Evolutionary conservation across 2,113 vertebrate species (phyloP), one percentile per base, ranked within the genome.

Genomic region (Calyptommatus sinebrachiatus): DNA sequence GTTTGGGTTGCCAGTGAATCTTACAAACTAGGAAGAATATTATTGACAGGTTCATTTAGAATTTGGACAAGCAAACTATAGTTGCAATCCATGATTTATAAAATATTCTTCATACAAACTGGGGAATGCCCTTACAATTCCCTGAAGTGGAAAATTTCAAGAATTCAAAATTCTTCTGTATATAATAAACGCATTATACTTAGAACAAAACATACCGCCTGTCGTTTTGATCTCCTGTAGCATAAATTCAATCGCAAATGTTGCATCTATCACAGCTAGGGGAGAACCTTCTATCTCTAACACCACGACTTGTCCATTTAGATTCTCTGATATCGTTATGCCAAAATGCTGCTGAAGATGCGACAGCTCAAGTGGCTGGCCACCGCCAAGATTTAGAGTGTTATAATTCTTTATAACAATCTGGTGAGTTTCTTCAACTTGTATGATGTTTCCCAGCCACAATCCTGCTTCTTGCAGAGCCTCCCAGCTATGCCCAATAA

Each of bases 351-450:
- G 11, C 73, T 85, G 75, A n/a, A 72, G 18, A 68, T 0, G 35
- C 77, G 77, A 87, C 1, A 99, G 89, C 29, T 80, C 48, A 67
- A 71, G 74, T 48, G 95, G 90, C 26, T 98, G 90, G 0, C 76
- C 12, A 72, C 89, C 92, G 11, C 94, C 91, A 0, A 97, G 83
- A 86, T 92, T 93, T 77, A 92, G 88, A 80, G 98, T 90, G 77
- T 91, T 94, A 83, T 96, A 97, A 87, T 97, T 96, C 72, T 71
- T 66, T 87, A 97, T 94, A 29, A 20, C 0, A 61, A 87, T 83
- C 76, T 0, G 0, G 1, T 60, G 0, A 0, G 0, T 0, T 6
- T 46, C 12, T 16, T 9, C 16, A 22, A 77, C n/a, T 31, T 2
- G 9, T 61, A 94, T 29, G 2, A 89, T 0, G 0, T 4, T 9